Evolutionary conservation across 2,888 invertebrate genomes (phyloP), one percentile per base, ranked within the genome.

Genomic region (Rambutsinella grinnellia): DNA sequence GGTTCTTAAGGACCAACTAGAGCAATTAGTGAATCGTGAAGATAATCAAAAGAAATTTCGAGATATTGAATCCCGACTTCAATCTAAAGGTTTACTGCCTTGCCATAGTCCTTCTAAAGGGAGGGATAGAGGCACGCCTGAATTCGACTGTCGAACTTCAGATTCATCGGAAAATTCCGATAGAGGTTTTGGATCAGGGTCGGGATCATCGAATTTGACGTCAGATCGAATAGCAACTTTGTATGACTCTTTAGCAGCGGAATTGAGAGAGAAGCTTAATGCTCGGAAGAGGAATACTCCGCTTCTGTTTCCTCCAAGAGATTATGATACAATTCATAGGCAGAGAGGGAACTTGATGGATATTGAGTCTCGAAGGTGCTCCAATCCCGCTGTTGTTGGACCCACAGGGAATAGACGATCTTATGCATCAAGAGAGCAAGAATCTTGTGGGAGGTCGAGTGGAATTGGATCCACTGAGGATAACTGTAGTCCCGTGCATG

Each of bases 301-400:
- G 0, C 91, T 97, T 65, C 89, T 97, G 23, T 88, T 97, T 78
- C 97, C 97, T 0, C 97, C 97, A 0, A 90, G 95, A 27, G 97
- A 97, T 87, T 97, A 97, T 88, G 97, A 97, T 87, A 96, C 96
- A 0, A 93, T 95, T 2, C 94, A 94, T 86, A 90, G 94, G 66
- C 92, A 90, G 77, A 90, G 92, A 78, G 94, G 94, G 6, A 93
- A 93, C 85, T 86, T 93, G 60, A 90, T 91, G n/a, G 92, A 91
- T 27, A 92, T 92, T 83, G 93, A 93, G 85, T 86, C 90, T 79
- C 87, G 92, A 58, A 88, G 93, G 44, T 93, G 93, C 85, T 87
- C 92, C 60, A 93, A 92, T 85, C 90, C 91, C 85, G 92, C 90
- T 84, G 92, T 93, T 46, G 90, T 90, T 13, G 88, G 78, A 3